These are phyloP conservation scores for Holotrichia oblita DNA, from an alignment of 1,140 invertebrate species.

Conservation along the genomic window DNA sequence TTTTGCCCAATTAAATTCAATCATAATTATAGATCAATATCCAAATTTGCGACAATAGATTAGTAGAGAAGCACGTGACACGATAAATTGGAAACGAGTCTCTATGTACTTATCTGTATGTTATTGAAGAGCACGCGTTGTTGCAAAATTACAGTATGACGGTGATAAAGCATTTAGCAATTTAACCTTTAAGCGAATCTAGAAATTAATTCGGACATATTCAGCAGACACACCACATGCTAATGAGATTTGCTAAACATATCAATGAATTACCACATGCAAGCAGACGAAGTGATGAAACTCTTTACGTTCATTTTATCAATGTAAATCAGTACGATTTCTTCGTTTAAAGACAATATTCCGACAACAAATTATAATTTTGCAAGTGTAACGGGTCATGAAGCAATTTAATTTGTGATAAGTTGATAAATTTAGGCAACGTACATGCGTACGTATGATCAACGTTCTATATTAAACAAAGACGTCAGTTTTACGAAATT, in stretches of 20 bases:
- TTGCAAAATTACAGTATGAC: slow-evolving; percentile 46
- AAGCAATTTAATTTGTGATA: not conserved
- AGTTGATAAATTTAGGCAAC: not conserved
- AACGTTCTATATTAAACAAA: not conserved
- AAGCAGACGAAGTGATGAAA: slow-evolving; percentile 14
- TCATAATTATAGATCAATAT: not conserved
- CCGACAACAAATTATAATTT: not conserved
- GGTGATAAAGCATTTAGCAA: slow-evolving; percentile 46
- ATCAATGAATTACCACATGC: slow-evolving; percentile 33
- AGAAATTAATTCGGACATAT: not conserved
- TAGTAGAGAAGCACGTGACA: not conserved
- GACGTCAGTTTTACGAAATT: not conserved
- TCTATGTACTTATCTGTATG: not conserved
- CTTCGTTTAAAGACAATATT: not conserved
- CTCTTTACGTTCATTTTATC: not conserved
- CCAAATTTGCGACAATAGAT: not conserved
- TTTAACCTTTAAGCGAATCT: slow-evolving; percentile 44
- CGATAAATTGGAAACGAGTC: slow-evolving; percentile 1
- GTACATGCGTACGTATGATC: not conserved
- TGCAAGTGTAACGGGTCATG: not conserved
- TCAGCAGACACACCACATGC: not conserved
- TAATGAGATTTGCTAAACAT: not conserved
- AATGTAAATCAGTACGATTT: not conserved
- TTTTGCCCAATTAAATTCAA: not conserved
- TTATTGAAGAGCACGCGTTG: slow-evolving; percentile 43